phyloP scores from a whole-genome alignment of 2,113 vertebrate species.

The Cyrtonyx montezumae region DNA sequence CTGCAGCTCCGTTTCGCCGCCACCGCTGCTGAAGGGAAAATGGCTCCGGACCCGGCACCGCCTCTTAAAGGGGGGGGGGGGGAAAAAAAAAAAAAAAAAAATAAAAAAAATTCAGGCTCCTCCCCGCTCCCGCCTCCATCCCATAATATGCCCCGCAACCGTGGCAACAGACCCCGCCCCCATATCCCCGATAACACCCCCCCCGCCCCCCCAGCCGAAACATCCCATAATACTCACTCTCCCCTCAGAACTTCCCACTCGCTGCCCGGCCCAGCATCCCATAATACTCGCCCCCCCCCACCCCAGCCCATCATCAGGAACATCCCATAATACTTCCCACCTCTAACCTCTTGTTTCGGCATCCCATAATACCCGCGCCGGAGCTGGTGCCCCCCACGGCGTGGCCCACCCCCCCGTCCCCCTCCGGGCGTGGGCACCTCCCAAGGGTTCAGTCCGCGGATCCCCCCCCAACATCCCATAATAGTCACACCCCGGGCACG shows the following conservation, averaged over 20 bases:
- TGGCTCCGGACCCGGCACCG: constrained; percentile 78
- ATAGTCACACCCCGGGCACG: constrained; percentile 2
- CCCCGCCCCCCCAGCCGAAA: constrained; percentile 19
- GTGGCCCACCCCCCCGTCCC: too few species aligned
- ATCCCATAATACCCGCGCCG: not conserved
- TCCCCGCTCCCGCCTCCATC: too few species aligned
- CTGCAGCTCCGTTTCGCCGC: constrained; percentile 50
- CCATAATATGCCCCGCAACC: too few species aligned
- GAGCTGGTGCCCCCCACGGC: not conserved
- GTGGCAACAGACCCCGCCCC: too few species aligned
- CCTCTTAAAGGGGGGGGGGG: constrained; percentile 76
- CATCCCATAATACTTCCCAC: constrained; percentile 76
- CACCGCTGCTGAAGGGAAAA: constrained; percentile 80
- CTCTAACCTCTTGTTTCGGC: too few species aligned
- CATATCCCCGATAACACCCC: constrained; percentile 65
- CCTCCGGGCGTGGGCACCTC: too few species aligned
- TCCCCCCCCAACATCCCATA: constrained; percentile 60
- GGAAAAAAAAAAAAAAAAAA: too few species aligned
- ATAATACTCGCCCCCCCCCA: constrained; percentile 70
- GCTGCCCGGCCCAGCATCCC: constrained; percentile 67
- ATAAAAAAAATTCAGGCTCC: too few species aligned
- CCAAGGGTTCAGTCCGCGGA: too few species aligned
- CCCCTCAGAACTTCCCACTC: constrained; percentile 61
- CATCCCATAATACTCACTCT: constrained; percentile 79
- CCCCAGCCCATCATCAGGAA: constrained; percentile 35